phyloP scores from a whole-genome alignment of 1,140 invertebrate species.

The Pygmarrhopalites habei region DNA sequence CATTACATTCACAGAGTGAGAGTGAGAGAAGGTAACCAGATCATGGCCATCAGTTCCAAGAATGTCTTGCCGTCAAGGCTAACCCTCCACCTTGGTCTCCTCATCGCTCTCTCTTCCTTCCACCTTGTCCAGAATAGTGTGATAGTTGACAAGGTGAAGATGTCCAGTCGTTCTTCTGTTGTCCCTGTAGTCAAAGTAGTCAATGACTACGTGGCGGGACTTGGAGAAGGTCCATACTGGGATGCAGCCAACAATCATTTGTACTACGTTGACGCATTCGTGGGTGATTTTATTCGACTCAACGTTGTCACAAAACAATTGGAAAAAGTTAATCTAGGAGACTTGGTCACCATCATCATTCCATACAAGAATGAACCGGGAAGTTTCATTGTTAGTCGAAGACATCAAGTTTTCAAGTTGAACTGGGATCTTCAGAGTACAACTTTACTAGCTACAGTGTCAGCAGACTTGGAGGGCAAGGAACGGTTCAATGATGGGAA shows the following conservation, averaged over 20 bases:
- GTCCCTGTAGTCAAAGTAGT: not conserved
- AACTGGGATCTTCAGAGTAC: not conserved
- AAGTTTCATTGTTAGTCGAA: slow-evolving; percentile 5
- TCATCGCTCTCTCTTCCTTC: no score
- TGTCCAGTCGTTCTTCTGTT: not conserved
- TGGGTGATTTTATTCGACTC: slow-evolving; percentile 4
- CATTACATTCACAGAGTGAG: no score
- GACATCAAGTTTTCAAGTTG: slow-evolving; percentile 11
- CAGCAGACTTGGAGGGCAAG: not conserved
- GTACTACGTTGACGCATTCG: slow-evolving; percentile 17
- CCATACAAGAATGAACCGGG: slow-evolving; percentile 9
- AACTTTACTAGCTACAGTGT: not conserved
- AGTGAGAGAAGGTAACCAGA: no score
- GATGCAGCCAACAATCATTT: not conserved
- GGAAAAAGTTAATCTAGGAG: not conserved
- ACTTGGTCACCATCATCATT: slow-evolving; percentile 11
- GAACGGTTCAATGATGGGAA: slow-evolving; percentile 29
- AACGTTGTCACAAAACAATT: not conserved
- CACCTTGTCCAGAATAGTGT: no score
- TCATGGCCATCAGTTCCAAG: no score
- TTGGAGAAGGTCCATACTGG: slow-evolving; percentile 21
- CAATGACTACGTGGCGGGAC: not conserved
- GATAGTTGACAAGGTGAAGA: no score
- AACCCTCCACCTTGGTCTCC: no score
- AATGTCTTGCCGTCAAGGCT: no score